These are phyloP conservation scores for Endotricha flammealis DNA, from an alignment of 2,888 invertebrate species.

Conservation along the genomic window DNA sequence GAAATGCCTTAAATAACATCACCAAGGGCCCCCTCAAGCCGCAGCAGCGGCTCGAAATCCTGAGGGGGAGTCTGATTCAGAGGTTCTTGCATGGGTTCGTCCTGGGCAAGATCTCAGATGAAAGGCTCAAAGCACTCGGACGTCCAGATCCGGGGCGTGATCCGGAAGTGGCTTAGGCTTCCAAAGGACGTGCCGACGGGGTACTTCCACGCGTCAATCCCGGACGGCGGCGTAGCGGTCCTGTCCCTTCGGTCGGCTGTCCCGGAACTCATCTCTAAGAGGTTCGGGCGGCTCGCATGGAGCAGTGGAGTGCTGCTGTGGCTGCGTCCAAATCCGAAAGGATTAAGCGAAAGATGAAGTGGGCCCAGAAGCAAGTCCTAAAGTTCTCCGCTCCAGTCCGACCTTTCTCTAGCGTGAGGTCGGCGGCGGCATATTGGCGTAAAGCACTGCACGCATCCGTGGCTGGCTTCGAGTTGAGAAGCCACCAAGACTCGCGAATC, in stretches of 20 bases:
- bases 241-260: conserved; percentile 28
- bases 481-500: conserved; percentile 6
- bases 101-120: conserved; percentile 27
- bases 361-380: background rate
- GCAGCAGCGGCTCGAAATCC: conserved; percentile 38
- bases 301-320: conserved; percentile 19
- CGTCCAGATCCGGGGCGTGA: conserved; percentile 25
- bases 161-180: conserved; percentile 18
- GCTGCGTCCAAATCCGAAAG: conserved; percentile 21
- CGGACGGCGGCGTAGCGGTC: conserved; percentile 24
- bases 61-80: conserved; percentile 43
- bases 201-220: conserved; percentile 20
- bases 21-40: too few species aligned
- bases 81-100: conserved; percentile 39
- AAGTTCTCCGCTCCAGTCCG: background rate
- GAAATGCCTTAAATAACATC: conserved; percentile 25
- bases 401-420: background rate
- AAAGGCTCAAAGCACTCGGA: conserved; percentile 34
- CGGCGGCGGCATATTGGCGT: too few species aligned
- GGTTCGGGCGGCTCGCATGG: conserved; percentile 22
- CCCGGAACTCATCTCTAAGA: conserved; percentile 20
- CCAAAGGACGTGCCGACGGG: conserved; percentile 31
- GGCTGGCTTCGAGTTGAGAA: conserved; percentile 1
- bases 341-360: conserved; percentile 19
- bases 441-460: background rate